Evolutionary conservation across 1,140 invertebrate genomes (phyloP).

Genomic region (Drosophila novamexicana): DNA sequence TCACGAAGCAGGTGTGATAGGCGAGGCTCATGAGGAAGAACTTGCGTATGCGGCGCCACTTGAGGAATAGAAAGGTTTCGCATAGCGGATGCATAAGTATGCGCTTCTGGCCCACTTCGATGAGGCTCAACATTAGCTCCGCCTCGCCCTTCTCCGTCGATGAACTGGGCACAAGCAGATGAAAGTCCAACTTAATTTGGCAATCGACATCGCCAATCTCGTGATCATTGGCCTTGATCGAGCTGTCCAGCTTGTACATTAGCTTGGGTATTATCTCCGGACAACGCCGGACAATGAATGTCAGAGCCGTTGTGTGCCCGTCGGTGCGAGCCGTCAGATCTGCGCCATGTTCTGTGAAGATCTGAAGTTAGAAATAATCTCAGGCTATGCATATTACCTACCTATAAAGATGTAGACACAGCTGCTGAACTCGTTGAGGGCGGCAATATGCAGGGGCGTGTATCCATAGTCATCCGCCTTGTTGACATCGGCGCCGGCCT

Average conservation of each 20-base stretch:
- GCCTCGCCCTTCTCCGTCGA: conserved; percentile 87
- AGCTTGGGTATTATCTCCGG: conserved; percentile 91
- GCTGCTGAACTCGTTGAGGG: conserved; percentile 91
- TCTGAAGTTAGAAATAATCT: background rate
- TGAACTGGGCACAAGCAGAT: conserved; percentile 87
- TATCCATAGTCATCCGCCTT: conserved; percentile 91
- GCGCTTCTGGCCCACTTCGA: conserved; percentile 90
- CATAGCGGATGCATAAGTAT: conserved; percentile 92
- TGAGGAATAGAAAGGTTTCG: conserved; percentile 92
- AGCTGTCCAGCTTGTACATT: conserved; percentile 89
- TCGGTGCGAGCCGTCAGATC: conserved; percentile 92
- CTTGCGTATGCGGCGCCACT: conserved; percentile 93
- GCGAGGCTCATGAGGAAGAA: conserved; percentile 92
- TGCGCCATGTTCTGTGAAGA: conserved; percentile 88
- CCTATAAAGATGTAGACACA: conserved; percentile 90
- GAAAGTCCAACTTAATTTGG: conserved; percentile 91
- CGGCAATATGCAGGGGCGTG: conserved; percentile 92
- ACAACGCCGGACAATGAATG: conserved; percentile 91
- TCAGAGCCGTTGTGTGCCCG: conserved; percentile 91
- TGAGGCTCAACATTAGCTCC: conserved; percentile 89
- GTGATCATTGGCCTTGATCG: conserved; percentile 91
- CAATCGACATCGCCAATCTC: conserved; percentile 93
- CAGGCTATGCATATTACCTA: conserved; percentile 48
- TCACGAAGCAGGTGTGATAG: conserved; percentile 91
- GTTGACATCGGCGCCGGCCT: conserved; percentile 91